Base-by-base conservation (phyloP, 2,888 invertebrate species). In the Capitulum mitella region DNA sequence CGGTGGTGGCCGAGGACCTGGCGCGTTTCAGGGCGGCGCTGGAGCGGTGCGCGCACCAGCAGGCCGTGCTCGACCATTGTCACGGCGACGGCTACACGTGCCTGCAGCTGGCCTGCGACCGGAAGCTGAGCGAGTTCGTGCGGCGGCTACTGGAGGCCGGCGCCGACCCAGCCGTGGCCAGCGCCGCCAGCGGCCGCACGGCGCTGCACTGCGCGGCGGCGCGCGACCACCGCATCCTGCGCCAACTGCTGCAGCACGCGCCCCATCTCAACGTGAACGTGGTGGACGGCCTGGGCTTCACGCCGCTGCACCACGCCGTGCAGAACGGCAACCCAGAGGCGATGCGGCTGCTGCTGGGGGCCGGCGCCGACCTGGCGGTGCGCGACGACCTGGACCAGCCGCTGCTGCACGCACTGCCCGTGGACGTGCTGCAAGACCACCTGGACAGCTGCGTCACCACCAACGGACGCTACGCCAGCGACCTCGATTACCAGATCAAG, bases 331-430 rank as follows among this genome's bases (percentile, higher is more conserved):
- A 91, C 82, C 86, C 87, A 29, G 88, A 89, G 79, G 90, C 90
- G 0, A 89, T 91, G 8, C 85, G 89, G 78, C 87, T 89, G 78
- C 86, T 94, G 76, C 85, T 94, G 19, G 87, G 89, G 78, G 87
- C 89, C 78, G 93, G 93, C 32, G 92, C 93, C 19, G 93, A 92
- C 83, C 88, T 94, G 51, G 92, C 92, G 1, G 87, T 90, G 74
- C 88, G 88, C 82, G 87, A 87, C 80, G 86, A 86, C 78, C 91
- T 90, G 82, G 88, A 89, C 78, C 89, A 90, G 79, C 89, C 92
- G 78, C 91, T 93, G 19, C 87, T 94, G 48, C 90, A 91, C 78
- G 91, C 92, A 83, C 91, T 94, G 54, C 88, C 90, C 79, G 89
- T 91, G 0, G 89, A 90, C 82, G 87, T 90, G 29, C 85, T 94